Percentiles rank a stretch among this genome's conserved stretches.
Conservation (phyloP, 2,888 invertebrate species). For the Keiferia lycopersicella region DNA sequence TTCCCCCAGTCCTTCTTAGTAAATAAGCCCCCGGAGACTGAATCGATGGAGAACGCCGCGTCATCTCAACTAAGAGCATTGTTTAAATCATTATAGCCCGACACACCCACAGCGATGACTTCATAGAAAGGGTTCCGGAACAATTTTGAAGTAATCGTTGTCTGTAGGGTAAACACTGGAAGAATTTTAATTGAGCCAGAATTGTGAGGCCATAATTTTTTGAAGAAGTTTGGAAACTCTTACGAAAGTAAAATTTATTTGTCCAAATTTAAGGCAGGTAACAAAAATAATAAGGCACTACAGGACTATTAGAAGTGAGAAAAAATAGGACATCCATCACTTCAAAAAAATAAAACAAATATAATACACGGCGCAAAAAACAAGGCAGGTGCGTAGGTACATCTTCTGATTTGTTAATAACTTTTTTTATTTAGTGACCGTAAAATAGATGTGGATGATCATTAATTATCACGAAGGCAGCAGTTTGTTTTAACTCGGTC, state of each 20-base stretch:
- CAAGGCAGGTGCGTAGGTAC: conserved; percentile 60
- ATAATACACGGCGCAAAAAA: conserved; percentile 28
- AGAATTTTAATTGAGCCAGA: conserved; percentile 55
- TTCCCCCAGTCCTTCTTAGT: conserved; percentile 15
- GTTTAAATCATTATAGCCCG: conserved; percentile 63
- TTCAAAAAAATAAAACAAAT: conserved; percentile 31
- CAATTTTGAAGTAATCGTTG: conserved; percentile 56
- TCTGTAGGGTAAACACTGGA: conserved; percentile 45
- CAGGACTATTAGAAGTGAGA: conserved; percentile 22
- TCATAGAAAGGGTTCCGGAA: conserved; percentile 59
- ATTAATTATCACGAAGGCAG: conserved; percentile 70
- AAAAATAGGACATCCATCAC: conserved; percentile 6
- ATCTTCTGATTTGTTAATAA: conserved; percentile 66
- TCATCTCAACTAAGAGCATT: conserved; percentile 73
- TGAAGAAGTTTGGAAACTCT: conserved; percentile 15
- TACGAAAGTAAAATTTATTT: background rate
- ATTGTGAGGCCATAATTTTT: conserved; percentile 14
- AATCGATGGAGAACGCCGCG: conserved; percentile 47
- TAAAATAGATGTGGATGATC: conserved; percentile 74
- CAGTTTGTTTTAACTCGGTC: conserved; percentile 76
- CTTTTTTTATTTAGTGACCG: conserved; percentile 66
- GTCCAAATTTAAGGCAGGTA: background rate
- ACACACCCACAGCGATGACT: conserved; percentile 67
- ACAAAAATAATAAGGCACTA: background rate
- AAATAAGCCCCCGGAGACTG: conserved; percentile 22